Conservation (phyloP, 2,888 invertebrate genomes). For the Sphecodes monilicornis region DNA sequence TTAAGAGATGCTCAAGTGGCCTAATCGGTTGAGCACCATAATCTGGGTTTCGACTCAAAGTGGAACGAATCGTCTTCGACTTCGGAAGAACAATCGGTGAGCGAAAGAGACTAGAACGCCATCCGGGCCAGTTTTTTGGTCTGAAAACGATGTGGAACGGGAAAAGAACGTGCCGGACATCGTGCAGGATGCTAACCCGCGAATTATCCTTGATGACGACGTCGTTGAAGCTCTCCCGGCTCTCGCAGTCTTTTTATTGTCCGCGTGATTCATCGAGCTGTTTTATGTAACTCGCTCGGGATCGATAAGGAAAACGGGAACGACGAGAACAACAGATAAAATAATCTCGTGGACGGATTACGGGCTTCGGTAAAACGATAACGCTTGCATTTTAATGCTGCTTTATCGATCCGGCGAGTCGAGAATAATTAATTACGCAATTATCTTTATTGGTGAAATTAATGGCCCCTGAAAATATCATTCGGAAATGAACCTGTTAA, state of each 20-base stretch:
- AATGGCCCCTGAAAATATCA: background rate
- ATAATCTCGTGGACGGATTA: background rate
- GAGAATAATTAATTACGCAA: background rate
- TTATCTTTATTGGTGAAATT: background rate
- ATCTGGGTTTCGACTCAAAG: background rate
- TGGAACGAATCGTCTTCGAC: background rate
- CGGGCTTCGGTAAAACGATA: background rate
- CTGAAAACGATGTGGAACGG: constrained; percentile 61
- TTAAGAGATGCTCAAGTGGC: background rate
- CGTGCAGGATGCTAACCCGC: background rate
- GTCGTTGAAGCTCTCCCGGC: background rate
- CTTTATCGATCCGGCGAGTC: background rate
- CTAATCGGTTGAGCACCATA: background rate
- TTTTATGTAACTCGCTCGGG: constrained; percentile 24
- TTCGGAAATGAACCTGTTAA: background rate
- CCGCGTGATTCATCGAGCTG: constrained; percentile 16
- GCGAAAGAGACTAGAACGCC: constrained; percentile 32
- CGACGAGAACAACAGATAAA: background rate
- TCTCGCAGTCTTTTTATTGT: background rate
- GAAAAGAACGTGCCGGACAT: background rate
- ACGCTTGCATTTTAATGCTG: background rate
- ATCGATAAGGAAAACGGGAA: constrained; percentile 11
- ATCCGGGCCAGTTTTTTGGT: constrained; percentile 51
- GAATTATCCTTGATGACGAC: background rate
- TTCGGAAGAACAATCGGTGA: constrained; percentile 2